Conservation (phyloP, 2,113 vertebrate species). For the Ondatra zibethicus region DNA sequence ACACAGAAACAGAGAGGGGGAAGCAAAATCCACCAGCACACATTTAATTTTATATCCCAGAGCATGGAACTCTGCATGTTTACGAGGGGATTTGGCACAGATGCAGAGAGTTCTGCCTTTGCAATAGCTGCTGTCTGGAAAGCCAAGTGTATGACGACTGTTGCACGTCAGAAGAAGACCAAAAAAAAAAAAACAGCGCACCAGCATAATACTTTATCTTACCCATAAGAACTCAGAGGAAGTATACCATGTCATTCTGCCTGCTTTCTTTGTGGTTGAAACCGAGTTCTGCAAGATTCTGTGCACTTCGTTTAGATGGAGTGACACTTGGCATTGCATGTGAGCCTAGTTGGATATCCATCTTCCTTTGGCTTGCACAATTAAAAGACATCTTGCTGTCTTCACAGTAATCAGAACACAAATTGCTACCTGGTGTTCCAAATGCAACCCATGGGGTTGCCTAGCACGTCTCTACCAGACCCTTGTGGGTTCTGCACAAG, state of each 20-base stretch:
- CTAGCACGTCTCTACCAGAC: slow-evolving; percentile 56
- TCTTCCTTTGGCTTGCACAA: slow-evolving; percentile 13
- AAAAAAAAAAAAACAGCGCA: neutral
- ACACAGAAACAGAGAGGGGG: neutral
- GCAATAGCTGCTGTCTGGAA: neutral
- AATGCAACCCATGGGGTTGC: neutral
- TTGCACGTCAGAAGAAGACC: neutral
- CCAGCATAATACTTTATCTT: neutral
- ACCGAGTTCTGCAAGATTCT: neutral
- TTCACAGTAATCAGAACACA: slow-evolving; percentile 60
- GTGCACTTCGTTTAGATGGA: neutral
- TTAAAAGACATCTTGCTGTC: slow-evolving; percentile 49
- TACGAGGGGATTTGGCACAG: neutral
- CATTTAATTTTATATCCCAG: neutral
- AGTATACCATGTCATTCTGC: neutral
- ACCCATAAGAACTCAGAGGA: neutral
- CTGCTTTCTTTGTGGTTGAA: neutral
- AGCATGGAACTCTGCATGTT: neutral
- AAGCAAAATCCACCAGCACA: neutral
- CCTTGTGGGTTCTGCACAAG: slow-evolving; percentile 67
- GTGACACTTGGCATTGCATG: neutral
- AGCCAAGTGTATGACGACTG: neutral
- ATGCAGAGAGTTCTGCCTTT: neutral
- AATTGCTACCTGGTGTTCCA: slow-evolving; percentile 53
- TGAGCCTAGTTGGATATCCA: neutral